Evolutionary conservation across 2,113 vertebrate species (phyloP), one percentile per base, ranked within the genome.

Genomic region (Centropristis striata): DNA sequence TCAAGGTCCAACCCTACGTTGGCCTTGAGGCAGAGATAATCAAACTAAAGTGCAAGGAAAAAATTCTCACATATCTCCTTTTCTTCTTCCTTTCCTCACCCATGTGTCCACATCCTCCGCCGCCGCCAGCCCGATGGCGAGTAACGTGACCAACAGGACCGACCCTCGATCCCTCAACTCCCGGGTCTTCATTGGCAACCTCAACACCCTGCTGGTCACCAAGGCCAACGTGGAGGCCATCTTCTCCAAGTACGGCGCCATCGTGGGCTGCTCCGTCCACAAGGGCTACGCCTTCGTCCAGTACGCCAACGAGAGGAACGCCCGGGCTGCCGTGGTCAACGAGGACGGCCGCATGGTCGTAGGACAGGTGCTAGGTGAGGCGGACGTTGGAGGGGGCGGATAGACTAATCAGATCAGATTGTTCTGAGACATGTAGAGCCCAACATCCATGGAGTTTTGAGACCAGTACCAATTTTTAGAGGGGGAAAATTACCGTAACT

Each of bases 221-320:
- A 98, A 97, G 86, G 95, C 95, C 8, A 96, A 98, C 39, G 96
- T 98, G 89, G 97, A 98, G 81, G 96, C 96, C 74, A 97, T 98
- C 88, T 97, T 98, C 89, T 94, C 96, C 50, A 98, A 97, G 90
- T 98, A 98, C 9, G 97, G 96, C 84, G 97, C 97, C 93, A 95
- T 98, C 4, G 96, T 97, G 3, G 96, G 97, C 78, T 98, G 96
- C 94, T 98, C 97, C 1, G 94, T 98, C 64, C 97, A 97, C 93
- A 98, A 98, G 92, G 97, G 97, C 87, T 98, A 96, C 75, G 96
- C 96, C 84, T 98, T 98, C 2, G 96, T 98, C 64, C 97, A 98
- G 75, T 98, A 91, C 71, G 89, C 94, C 83, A 97, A 96, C 1
- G 97, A 98, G 89, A 94, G 96, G 86, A 97, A 96, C 53, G 97